phyloP scores from a whole-genome alignment of 2,888 invertebrate species.

The Cephus rjabovi region DNA sequence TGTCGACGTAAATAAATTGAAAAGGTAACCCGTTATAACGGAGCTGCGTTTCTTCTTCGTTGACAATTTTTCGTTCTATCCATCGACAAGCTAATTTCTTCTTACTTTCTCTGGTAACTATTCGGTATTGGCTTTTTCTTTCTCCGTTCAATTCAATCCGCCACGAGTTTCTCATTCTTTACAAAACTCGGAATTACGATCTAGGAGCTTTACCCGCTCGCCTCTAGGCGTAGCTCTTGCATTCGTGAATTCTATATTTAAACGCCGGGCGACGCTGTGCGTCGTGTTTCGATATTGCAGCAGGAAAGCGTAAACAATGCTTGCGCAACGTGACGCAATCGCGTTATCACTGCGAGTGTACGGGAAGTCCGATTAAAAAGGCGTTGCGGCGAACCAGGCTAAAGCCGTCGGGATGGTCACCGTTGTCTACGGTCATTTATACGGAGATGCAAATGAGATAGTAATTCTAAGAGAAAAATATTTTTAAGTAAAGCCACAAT shows the following conservation, averaged over 20 bases:
- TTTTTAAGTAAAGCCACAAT: background rate
- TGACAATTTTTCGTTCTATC: background rate
- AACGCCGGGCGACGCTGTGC: background rate
- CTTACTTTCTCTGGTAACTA: too few relatives aligned
- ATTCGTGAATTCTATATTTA: background rate
- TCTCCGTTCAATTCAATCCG: background rate
- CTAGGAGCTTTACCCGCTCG: background rate
- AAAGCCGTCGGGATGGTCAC: background rate
- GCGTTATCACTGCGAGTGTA: constrained; percentile 32
- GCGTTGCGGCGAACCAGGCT: background rate
- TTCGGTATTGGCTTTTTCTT: background rate
- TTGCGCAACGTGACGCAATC: constrained; percentile 49
- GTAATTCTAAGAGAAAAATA: background rate
- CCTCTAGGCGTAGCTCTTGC: background rate
- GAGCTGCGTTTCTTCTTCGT: background rate
- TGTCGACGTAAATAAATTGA: background rate
- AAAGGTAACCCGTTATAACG: background rate
- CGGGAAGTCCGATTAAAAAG: background rate
- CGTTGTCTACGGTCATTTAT: background rate
- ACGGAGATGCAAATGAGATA: background rate
- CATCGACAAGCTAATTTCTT: background rate
- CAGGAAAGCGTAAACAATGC: constrained; percentile 36
- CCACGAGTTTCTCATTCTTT: background rate
- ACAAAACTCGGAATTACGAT: background rate
- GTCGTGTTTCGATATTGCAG: constrained; percentile 30